Base-by-base conservation (phyloP, 2,888 invertebrate species). In the Mechanitis messenoides region DNA sequence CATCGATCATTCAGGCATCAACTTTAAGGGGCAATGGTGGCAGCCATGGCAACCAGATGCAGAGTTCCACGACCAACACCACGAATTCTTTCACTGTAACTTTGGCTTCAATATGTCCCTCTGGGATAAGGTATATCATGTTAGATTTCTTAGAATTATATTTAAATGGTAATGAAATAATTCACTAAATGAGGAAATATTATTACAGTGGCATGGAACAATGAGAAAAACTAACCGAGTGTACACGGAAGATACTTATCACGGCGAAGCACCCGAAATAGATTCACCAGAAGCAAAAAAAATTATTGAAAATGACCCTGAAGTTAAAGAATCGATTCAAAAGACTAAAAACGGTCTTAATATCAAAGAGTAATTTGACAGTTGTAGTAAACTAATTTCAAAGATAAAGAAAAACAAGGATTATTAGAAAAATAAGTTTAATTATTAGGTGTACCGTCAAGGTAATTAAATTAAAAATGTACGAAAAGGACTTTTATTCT, bases 1-100 rank as follows among this genome's bases (percentile, higher is more conserved):
- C 73, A 91, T 95, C 66, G 94, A 94, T 78, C 95, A 95, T 81
- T 94, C 94, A 0, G 95, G 95, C 33, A 91, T 95, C 68, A 92
- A 93, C 80, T 94, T 95, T 82, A 94, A 93, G 76, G 84, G 93
- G 0, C 85, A 90, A 56, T 94, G 94, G 94, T 94, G 94, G 94
- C 94, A 94, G 80, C 94, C 94, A 0, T 94, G 93, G 93, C 94
- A 94, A 76, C 94, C 94, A 0, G 93, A 93, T 69, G 92, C 93
- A 0, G 92, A 93, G 65, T 95, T 94, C 83, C 95, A 95, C 70
- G 95, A 95, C 75, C 92, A 94, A 72, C 95, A 95, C 69, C 95
- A 95, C 71, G 93, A 94, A 83, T 94, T 94, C 81, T 94, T 94
- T 84, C 94, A 95, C 74, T 93, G 93, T 72, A 95, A 95, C 81